These are phyloP conservation scores for Catagonus wagneri DNA, from an alignment of 2,113 vertebrate genomes.

Conservation along the genomic window DNA sequence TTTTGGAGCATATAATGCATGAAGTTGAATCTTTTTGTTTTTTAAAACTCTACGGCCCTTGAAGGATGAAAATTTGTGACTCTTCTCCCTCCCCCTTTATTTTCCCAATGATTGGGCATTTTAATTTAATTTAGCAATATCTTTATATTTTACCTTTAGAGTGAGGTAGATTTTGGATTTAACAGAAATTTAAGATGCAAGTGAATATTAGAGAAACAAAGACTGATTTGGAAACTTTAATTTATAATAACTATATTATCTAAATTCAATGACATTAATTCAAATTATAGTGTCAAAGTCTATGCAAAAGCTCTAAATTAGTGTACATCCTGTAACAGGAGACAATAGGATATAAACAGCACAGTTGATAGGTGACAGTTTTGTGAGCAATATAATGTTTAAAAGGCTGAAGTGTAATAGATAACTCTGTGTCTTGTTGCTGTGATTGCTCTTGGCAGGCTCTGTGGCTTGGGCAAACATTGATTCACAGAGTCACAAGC, in stretches of 20 bases:
- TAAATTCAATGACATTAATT: not conserved
- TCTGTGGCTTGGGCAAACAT: not conserved
- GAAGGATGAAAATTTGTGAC: not conserved
- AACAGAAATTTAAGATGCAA: not conserved
- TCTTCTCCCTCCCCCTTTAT: not conserved
- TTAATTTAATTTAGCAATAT: not conserved
- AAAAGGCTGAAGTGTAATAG: not conserved
- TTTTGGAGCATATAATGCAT: not conserved
- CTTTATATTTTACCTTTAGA: not conserved
- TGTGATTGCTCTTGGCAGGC: not conserved
- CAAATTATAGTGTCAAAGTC: not conserved
- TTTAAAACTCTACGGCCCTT: not conserved
- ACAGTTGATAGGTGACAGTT: not conserved
- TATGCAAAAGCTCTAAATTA: not conserved
- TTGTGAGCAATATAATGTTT: not conserved
- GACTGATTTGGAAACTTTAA: conserved; percentile 24
- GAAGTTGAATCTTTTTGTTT: not conserved
- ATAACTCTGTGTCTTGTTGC: not conserved
- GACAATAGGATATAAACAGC: not conserved
- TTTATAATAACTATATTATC: not conserved
- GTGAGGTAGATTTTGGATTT: not conserved
- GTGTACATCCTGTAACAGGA: not conserved
- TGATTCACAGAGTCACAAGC: not conserved
- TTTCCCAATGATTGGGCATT: not conserved
- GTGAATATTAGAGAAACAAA: conserved; percentile 22